A percentile compares a stretch with the other conserved stretches of the same genome.
Evolutionary conservation across 2,113 vertebrate genomes (phyloP).

Genomic region (Carlito syrichta): DNA sequence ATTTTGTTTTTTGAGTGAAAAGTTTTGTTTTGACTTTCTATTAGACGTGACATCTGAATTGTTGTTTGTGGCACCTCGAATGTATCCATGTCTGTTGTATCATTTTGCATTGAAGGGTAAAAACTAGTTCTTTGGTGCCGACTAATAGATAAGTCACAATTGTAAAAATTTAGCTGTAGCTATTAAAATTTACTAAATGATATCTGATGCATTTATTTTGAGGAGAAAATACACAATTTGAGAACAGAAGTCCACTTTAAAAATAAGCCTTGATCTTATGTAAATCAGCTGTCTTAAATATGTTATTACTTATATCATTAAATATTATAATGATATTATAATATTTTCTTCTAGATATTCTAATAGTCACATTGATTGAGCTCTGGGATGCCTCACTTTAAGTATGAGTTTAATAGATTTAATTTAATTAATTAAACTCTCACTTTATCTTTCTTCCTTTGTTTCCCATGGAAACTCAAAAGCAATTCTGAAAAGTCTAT

Average conservation of each 20-base stretch:
- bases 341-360: constrained; percentile 2
- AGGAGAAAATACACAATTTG: background rate
- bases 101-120: background rate
- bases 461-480: background rate
- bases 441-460: background rate
- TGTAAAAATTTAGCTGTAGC: background rate
- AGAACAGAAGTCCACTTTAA: background rate
- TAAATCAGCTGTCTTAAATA: background rate
- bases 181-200: background rate
- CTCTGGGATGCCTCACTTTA: background rate
- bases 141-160: background rate
- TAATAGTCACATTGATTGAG: background rate
- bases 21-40: constrained; percentile 1
- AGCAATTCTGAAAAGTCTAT: background rate
- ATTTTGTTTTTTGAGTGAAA: constrained; percentile 55
- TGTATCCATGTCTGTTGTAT: background rate
- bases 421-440: background rate
- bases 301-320: no score
- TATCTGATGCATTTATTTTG: background rate
- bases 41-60: constrained; percentile 23
- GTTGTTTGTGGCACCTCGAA: background rate
- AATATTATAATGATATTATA: background rate
- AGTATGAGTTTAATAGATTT: background rate
- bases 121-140: background rate
- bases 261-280: background rate